Base-by-base conservation (phyloP, 2,797 vertebrate species). In the Hydrolagus colliei region DNA sequence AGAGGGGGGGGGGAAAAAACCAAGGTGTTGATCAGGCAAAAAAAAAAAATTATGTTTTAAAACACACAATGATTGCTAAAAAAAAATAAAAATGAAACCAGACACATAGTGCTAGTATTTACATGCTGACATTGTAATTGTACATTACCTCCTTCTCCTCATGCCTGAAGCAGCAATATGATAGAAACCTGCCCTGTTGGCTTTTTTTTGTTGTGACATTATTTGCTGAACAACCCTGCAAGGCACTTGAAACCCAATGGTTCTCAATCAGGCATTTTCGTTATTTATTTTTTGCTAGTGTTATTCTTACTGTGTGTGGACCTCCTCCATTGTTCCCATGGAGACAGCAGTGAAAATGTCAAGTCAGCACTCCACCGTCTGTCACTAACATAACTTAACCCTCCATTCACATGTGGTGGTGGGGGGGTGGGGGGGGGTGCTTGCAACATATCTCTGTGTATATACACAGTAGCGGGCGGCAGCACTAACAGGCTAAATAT, bases 301-400 rank as follows among this genome's bases (percentile, higher is more conserved):
- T 71, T 68, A 84, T 63, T 68, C 65, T 84, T 84, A 68, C 62
- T 90, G 90, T 90, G 88, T 59, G 91, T 90, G 89, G 68, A 88
- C 91, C 92, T 93, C 93, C 92, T 93, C 79, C 79, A 84, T 32
- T 94, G 96, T 98, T 97, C 95, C 95, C 96, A 97, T 97, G 93
- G 96, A 93, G 97, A 98, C 97, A 94, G 91, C 94, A 92, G 92
- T 92, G 92, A 68, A 84, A 84, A 84, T 84, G 79, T 84, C 79
- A 84, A 84, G 32, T 84, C 79, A 84, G 79, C 79, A 84, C 79
- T 68, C 79, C 65, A 41, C 27, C 79, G 79, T 84, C 65, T 84
- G 79, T 84, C 79, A 71, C 79, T 84, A 84, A 67, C 78, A 80
- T 18, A 80, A 80, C 78, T 80, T 65, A 62, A 61, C 62, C 78